Percentiles rank a stretch among this genome's conserved stretches.
phyloP scores from a whole-genome alignment of 2,888 invertebrate genomes.

The Rutpela maculata region DNA sequence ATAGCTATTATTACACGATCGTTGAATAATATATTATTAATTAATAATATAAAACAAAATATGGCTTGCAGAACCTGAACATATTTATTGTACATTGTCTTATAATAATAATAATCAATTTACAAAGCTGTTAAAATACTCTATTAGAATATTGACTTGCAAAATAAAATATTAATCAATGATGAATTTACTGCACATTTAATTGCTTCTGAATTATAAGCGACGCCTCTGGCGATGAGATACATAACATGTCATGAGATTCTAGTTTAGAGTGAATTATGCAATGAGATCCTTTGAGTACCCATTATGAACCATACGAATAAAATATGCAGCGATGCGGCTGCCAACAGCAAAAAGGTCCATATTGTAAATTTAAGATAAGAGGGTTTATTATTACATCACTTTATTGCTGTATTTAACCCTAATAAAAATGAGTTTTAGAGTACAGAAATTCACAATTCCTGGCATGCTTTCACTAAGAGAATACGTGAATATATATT shows the following conservation, averaged over 20 bases:
- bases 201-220: too few relatives aligned
- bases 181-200: too few relatives aligned
- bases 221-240: background rate
- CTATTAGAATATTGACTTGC: too few relatives aligned
- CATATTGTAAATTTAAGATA: conserved; percentile 32
- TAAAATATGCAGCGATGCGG: conserved; percentile 32
- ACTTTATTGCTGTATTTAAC: conserved; percentile 32
- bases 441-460: conserved; percentile 8
- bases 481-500: conserved; percentile 5
- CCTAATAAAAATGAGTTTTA: conserved; percentile 35
- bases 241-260: conserved; percentile 9
- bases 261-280: conserved; percentile 25
- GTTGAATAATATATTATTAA: too few relatives aligned
- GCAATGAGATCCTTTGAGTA: conserved; percentile 27
- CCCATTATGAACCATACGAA: conserved; percentile 19
- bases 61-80: too few relatives aligned
- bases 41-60: too few relatives aligned
- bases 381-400: conserved; percentile 35
- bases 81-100: too few relatives aligned
- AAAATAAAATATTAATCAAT: too few relatives aligned
- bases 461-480: background rate
- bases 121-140: too few relatives aligned
- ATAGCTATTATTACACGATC: too few relatives aligned
- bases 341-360: conserved; percentile 28
- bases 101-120: too few relatives aligned